A percentile compares a stretch with the other conserved stretches of the same genome.
Conservation (phyloP, 2,797 vertebrate species). For the Eidolon dupreanum region DNA sequence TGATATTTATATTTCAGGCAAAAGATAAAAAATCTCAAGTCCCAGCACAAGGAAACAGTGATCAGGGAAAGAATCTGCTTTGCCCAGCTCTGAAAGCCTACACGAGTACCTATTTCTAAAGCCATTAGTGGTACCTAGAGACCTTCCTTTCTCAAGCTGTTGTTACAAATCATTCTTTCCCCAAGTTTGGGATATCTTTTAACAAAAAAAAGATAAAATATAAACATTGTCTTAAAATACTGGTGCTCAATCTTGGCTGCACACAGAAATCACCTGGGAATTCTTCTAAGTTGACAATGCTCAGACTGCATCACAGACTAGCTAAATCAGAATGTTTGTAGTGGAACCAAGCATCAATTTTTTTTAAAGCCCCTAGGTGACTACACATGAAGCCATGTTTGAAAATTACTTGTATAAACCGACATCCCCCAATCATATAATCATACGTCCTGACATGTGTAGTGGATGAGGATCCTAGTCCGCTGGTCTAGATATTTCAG, state of each 20-base stretch:
- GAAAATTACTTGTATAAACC: background rate
- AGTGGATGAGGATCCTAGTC: background rate
- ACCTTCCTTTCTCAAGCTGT: background rate
- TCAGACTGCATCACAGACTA: background rate
- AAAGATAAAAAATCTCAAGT: background rate
- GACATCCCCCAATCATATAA: background rate
- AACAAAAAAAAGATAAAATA: background rate
- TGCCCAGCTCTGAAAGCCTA: background rate
- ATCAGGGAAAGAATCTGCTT: background rate
- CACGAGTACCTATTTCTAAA: background rate
- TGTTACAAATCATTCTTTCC: background rate
- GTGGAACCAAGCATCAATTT: background rate
- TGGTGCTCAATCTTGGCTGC: background rate
- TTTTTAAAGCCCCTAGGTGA: background rate
- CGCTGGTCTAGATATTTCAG: background rate
- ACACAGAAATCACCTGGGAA: background rate
- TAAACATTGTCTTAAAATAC: background rate
- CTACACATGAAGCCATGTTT: background rate
- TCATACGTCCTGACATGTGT: background rate
- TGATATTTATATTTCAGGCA: constrained; percentile 36
- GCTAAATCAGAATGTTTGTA: background rate
- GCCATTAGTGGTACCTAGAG: too few relatives aligned
- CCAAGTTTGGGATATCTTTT: background rate
- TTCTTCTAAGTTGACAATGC: background rate
- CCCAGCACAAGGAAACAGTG: background rate